Conservation (phyloP, 2,113 vertebrate species). For the Brachionichthys hirsutus region DNA sequence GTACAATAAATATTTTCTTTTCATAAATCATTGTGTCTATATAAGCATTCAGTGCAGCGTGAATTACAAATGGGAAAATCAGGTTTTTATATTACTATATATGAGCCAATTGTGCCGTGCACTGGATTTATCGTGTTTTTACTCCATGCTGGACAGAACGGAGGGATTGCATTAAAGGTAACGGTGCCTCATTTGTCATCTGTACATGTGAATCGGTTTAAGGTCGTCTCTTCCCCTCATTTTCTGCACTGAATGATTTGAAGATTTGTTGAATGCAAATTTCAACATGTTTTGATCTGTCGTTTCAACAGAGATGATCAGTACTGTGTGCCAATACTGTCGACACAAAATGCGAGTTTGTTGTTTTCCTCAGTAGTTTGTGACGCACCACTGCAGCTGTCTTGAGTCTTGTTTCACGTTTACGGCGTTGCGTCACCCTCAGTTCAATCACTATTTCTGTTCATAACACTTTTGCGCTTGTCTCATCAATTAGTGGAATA, state of each 20-base stretch:
- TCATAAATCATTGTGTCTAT: background rate
- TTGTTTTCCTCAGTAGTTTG: background rate
- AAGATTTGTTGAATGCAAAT: background rate
- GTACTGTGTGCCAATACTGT: slow-evolving; percentile 12
- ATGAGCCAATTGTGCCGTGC: slow-evolving; percentile 13
- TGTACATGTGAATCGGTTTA: background rate
- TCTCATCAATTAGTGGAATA: no score
- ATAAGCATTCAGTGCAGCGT: slow-evolving; percentile 6
- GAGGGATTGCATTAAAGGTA: no score
- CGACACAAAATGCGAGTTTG: background rate
- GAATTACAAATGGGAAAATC: background rate
- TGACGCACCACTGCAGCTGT: background rate
- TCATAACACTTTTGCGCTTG: no score
- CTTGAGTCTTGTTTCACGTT: slow-evolving; percentile 26
- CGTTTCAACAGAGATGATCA: background rate
- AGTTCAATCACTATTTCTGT: no score
- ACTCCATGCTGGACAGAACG: background rate
- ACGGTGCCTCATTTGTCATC: no score
- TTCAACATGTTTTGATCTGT: background rate
- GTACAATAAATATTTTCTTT: background rate
- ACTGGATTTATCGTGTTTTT: background rate
- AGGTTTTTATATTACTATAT: background rate
- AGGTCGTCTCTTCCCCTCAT: background rate
- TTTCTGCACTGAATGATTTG: background rate
- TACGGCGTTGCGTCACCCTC: slow-evolving; percentile 17